phyloP scores from a whole-genome alignment of 2,888 invertebrate species.

The Ischnus inquisitorius region DNA sequence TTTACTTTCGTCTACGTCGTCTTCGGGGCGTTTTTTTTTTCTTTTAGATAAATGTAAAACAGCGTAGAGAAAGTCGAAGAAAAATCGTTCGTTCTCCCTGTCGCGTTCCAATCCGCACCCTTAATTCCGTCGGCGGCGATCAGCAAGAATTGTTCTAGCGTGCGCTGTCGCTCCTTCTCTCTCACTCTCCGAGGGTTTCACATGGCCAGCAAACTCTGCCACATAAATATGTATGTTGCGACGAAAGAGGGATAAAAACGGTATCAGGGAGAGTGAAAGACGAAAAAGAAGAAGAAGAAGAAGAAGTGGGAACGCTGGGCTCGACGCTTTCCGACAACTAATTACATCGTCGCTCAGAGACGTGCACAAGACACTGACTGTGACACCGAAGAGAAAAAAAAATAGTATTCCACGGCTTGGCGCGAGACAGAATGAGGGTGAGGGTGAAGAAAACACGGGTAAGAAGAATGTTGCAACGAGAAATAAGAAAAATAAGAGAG shows the following conservation, averaged over 20 bases:
- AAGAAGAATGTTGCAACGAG: slow-evolving; percentile 54
- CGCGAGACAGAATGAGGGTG: slow-evolving; percentile 12
- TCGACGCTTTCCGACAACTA: slow-evolving; percentile 64
- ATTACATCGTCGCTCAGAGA: slow-evolving; percentile 63
- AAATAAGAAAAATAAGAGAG: slow-evolving; percentile 52
- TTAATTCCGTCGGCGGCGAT: slow-evolving; percentile 16
- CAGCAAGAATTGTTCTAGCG: slow-evolving; percentile 4
- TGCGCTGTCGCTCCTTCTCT: too few species aligned
- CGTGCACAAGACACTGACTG: slow-evolving; percentile 64
- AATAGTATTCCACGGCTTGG: neutral
- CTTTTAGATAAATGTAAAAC: slow-evolving; percentile 28
- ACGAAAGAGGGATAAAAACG: slow-evolving; percentile 30
- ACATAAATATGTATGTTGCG: slow-evolving; percentile 64
- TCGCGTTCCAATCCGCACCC: slow-evolving; percentile 46
- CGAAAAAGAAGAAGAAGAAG: slow-evolving; percentile 34
- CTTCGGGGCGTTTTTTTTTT: neutral
- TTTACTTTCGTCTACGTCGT: slow-evolving; percentile 11
- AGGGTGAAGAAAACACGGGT: slow-evolving; percentile 28
- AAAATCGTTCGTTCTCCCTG: slow-evolving; percentile 38
- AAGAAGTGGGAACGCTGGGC: slow-evolving; percentile 44
- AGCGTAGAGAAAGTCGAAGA: slow-evolving; percentile 32
- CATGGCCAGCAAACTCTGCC: slow-evolving; percentile 41
- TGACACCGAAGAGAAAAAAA: slow-evolving; percentile 61
- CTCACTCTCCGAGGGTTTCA: slow-evolving; percentile 19
- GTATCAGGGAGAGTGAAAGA: slow-evolving; percentile 23